Percentiles rank a stretch among this genome's conserved stretches.
phyloP scores from a whole-genome alignment of 2,888 invertebrate species.

The Lasioglossum pauxillum region DNA sequence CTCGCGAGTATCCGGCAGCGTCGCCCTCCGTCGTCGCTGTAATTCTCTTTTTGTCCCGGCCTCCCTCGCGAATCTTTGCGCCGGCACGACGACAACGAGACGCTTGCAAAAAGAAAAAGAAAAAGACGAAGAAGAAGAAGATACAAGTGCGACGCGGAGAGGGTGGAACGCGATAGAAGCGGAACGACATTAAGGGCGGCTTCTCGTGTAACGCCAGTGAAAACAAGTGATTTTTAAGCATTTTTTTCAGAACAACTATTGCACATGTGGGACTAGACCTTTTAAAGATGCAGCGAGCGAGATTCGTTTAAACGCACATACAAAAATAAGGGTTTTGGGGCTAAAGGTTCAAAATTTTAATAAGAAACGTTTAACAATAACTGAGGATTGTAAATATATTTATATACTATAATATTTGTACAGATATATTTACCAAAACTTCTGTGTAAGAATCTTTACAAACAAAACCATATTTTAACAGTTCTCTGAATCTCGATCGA shows the following conservation, averaged over 20 bases:
- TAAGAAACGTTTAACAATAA: too few relatives aligned
- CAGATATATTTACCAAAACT: too few relatives aligned
- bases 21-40: conserved; percentile 25
- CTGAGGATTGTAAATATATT: too few relatives aligned
- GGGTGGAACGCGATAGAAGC: conserved; percentile 15
- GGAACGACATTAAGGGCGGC: conserved; percentile 34
- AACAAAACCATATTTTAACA: too few relatives aligned
- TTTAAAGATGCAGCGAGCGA: background rate
- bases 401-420: too few relatives aligned
- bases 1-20: conserved; percentile 53
- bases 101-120: background rate
- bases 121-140: conserved; percentile 24
- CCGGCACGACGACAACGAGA: conserved; percentile 15
- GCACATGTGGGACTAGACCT: background rate
- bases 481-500: too few relatives aligned
- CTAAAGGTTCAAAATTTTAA: too few relatives aligned
- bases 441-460: too few relatives aligned
- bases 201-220: too few relatives aligned
- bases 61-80: conserved; percentile 35
- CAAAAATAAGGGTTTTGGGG: too few relatives aligned
- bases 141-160: conserved; percentile 16
- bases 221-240: background rate
- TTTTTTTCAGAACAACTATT: background rate
- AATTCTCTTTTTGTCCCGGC: conserved; percentile 63
- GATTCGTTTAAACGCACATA: too few relatives aligned